Conservation (phyloP, 2,888 invertebrate genomes). For the Himalopsyche tibetana region DNA sequence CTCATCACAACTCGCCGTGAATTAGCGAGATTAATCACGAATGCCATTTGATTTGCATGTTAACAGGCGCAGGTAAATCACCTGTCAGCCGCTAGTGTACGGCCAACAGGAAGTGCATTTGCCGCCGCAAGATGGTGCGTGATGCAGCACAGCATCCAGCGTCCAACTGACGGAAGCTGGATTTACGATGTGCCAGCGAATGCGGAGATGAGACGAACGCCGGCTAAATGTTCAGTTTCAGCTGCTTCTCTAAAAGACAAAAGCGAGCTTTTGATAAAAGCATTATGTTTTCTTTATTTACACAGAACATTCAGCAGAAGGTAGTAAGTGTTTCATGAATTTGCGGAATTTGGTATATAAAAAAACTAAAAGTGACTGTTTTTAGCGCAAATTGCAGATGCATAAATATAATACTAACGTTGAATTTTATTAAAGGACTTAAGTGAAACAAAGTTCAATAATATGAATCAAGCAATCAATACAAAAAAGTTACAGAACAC, state of each 20-base stretch:
- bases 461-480: no score
- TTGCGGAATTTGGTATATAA: no score
- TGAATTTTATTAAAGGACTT: no score
- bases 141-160: conserved; percentile 28
- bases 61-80: conserved; percentile 60
- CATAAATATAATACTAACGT: no score
- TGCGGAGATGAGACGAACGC: conserved; percentile 44
- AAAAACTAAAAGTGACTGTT: no score
- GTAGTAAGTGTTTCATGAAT: not conserved
- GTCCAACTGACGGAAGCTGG: conserved; percentile 31
- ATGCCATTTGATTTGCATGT: conserved; percentile 59
- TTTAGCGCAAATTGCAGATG: no score
- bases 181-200: conserved; percentile 45
- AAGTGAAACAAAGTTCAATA: no score
- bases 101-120: conserved; percentile 51
- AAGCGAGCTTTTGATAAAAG: not conserved
- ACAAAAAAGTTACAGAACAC: no score
- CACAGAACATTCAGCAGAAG: not conserved
- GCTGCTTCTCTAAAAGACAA: conserved; percentile 3
- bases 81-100: conserved; percentile 48
- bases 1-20: conserved; percentile 15
- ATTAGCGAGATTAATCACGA: conserved; percentile 54
- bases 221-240: not conserved
- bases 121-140: conserved; percentile 55
- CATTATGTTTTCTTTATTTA: not conserved